These are phyloP conservation scores for Microcebus tavaratra DNA, from an alignment of 2,113 vertebrate species.

Conservation along the genomic window DNA sequence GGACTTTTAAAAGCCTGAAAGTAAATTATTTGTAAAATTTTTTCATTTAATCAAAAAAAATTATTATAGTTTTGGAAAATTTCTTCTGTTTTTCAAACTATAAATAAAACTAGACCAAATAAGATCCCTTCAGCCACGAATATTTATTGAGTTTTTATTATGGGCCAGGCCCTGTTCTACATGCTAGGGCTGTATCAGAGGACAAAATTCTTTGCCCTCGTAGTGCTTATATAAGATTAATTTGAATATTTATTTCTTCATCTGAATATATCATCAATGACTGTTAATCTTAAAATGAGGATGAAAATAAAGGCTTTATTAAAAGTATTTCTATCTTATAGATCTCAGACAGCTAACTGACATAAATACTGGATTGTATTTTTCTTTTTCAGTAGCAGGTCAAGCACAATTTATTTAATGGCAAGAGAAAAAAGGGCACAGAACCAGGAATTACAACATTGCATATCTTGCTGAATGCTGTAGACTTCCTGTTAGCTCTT, in stretches of 20 bases:
- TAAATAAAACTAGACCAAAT: background rate
- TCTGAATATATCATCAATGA: background rate
- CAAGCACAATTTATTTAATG: background rate
- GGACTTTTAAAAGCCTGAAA: background rate
- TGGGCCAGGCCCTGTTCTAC: too few relatives aligned
- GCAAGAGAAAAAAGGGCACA: background rate
- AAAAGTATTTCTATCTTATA: background rate
- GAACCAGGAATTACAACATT: slow-evolving; percentile 36
- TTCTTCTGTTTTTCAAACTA: background rate
- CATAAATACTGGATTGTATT: background rate
- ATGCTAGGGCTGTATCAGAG: background rate
- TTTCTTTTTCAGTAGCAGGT: background rate
- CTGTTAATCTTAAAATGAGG: background rate
- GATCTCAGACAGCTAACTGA: background rate
- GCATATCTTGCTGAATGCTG: slow-evolving; percentile 43
- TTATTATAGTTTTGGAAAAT: background rate
- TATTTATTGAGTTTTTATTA: background rate
- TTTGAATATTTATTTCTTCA: background rate
- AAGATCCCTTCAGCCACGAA: background rate
- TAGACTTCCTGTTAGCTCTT: slow-evolving; percentile 60
- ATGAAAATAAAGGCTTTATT: background rate
- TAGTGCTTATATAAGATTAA: background rate
- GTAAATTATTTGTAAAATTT: background rate
- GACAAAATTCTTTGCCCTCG: background rate
- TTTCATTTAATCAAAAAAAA: slow-evolving; percentile 10